Percentiles rank a stretch among this genome's conserved stretches.
These are phyloP conservation scores for Neofelis nebulosa DNA, from an alignment of 2,113 vertebrate species.

Conservation along the genomic window DNA sequence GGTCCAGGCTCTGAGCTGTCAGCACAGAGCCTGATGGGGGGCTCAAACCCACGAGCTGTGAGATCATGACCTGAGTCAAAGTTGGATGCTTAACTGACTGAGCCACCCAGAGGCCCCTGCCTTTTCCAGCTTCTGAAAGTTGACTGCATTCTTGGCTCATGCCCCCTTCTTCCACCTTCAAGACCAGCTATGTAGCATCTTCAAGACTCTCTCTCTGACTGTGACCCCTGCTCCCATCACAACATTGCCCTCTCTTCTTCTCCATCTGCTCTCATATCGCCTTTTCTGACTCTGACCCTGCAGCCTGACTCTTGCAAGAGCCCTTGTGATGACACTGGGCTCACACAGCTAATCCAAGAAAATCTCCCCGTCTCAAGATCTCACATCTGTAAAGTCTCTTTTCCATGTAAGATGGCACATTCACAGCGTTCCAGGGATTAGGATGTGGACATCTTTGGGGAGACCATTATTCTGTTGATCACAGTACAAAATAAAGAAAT, in stretches of 20 bases:
- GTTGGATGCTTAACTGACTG: too few species aligned
- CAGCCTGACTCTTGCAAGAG: background rate
- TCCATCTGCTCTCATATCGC: too few species aligned
- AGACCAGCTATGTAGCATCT: background rate
- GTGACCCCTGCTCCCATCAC: rapidly evolving
- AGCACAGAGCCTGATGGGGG: too few species aligned
- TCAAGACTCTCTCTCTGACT: background rate
- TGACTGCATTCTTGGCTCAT: background rate
- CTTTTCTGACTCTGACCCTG: background rate
- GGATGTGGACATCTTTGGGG: background rate
- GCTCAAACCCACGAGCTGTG: too few species aligned
- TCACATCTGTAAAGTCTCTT: background rate
- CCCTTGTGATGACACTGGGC: background rate
- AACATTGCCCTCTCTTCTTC: rapidly evolving
- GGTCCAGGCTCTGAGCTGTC: too few species aligned
- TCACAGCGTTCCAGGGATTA: background rate
- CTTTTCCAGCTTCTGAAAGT: background rate
- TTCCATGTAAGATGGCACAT: background rate
- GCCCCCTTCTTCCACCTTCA: background rate
- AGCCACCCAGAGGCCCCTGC: too few species aligned
- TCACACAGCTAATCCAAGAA: background rate
- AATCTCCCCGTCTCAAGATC: background rate
- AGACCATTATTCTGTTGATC: background rate
- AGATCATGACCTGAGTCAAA: too few species aligned
- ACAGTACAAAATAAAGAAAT: background rate